A percentile compares a stretch with the other conserved stretches of the same genome.
phyloP scores from a whole-genome alignment of 2,113 vertebrate genomes.

The Melierax canorus region DNA sequence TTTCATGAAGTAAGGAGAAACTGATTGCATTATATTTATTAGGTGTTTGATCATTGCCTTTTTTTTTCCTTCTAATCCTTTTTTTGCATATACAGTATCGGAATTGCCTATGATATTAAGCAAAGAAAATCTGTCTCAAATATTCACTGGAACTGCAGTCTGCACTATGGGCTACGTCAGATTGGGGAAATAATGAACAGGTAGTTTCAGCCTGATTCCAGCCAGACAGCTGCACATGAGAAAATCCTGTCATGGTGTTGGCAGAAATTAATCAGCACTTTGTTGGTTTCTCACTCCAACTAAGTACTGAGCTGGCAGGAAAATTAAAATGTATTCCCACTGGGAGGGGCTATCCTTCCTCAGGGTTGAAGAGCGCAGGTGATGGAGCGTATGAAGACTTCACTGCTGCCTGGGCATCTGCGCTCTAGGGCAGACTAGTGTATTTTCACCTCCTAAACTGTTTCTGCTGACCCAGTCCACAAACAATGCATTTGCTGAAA shows the following conservation, averaged over 20 bases:
- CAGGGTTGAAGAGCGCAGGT: not conserved
- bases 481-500: not conserved
- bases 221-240: not conserved
- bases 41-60: not conserved
- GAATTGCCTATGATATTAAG: not conserved
- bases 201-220: not conserved
- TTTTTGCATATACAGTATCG: not conserved
- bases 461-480: not conserved
- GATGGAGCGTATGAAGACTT: not conserved
- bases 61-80: not conserved
- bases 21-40: not conserved
- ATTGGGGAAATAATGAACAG: not conserved
- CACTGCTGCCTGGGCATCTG: not conserved
- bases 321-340: not conserved
- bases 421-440: rapidly evolving
- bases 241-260: not conserved
- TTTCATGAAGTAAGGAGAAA: not conserved
- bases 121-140: not conserved
- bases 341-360: not conserved
- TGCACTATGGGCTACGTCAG: not conserved
- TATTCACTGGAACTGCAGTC: not conserved
- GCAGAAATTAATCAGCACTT: not conserved
- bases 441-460: not conserved
- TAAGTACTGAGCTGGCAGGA: not conserved
- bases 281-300: not conserved